Evolutionary conservation across 2,888 invertebrate species (phyloP).

Genomic region (Allolobophora icterica): DNA sequence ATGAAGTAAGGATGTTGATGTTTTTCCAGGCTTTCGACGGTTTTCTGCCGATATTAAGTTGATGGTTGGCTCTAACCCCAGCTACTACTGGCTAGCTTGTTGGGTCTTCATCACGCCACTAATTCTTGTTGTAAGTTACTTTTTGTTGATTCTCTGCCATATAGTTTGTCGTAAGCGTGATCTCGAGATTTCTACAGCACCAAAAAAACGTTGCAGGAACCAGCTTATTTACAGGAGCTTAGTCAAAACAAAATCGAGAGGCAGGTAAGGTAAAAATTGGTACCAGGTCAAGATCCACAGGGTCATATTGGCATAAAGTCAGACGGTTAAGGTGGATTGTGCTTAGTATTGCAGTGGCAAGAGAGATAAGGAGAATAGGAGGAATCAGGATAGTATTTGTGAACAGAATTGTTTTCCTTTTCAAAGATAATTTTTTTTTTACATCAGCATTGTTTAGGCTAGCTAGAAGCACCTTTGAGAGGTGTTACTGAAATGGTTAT

Average conservation of each 20-base stretch:
- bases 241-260: too few species aligned
- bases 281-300: too few species aligned
- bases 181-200: too few species aligned
- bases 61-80: constrained; percentile 69
- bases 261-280: too few species aligned
- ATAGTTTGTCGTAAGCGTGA: too few species aligned
- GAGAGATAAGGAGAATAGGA: too few species aligned
- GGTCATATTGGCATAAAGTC: too few species aligned
- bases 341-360: too few species aligned
- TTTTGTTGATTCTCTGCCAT: background rate
- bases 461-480: background rate
- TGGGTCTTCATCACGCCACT: constrained; percentile 77
- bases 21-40: constrained; percentile 61
- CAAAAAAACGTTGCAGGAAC: too few species aligned
- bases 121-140: constrained; percentile 74
- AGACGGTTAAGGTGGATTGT: too few species aligned
- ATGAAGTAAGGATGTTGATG: background rate
- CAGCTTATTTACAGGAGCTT: too few species aligned
- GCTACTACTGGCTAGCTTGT: constrained; percentile 74
- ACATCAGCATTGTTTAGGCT: background rate
- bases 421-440: background rate
- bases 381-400: too few species aligned
- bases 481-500: background rate
- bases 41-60: constrained; percentile 66
- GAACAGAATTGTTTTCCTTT: background rate